Evolutionary conservation across 35 echinoderm and acorn worm genomes (phyloP).

Genomic region (Lytechinus pictus): DNA sequence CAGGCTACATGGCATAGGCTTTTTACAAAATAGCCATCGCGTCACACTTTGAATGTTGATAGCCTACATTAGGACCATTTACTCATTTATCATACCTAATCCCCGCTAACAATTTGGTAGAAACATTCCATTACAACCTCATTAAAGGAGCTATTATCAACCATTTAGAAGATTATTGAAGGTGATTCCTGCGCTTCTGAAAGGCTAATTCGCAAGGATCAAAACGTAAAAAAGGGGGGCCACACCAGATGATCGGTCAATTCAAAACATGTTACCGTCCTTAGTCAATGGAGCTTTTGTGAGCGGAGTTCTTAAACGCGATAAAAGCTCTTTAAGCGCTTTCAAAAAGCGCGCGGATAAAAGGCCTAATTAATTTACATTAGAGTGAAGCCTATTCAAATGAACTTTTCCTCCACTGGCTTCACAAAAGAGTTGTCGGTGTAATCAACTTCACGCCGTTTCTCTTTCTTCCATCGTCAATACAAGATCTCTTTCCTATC

Average conservation of each 20-base stretch:
- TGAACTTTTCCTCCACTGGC: neutral
- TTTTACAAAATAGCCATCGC: neutral
- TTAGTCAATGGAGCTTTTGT: neutral
- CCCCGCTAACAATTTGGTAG: neutral
- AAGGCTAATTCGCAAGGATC: neutral
- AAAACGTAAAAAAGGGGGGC: neutral
- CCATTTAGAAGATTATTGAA: slow-evolving; percentile 34
- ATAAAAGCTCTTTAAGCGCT: neutral
- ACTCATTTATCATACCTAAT: neutral
- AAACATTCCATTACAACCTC: slow-evolving; percentile 32
- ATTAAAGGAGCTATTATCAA: slow-evolving; percentile 41
- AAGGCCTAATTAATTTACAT: slow-evolving; percentile 52
- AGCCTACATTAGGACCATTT: neutral
- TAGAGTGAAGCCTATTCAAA: neutral
- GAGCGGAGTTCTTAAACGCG: neutral
- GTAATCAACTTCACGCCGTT: slow-evolving; percentile 21
- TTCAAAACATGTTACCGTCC: slow-evolving; percentile 17
- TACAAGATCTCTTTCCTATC: slow-evolving; percentile 3
- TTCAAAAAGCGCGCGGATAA: slow-evolving; percentile 29
- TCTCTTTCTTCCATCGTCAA: slow-evolving; percentile 9
- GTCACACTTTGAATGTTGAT: neutral
- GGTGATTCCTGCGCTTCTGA: neutral
- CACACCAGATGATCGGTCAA: neutral
- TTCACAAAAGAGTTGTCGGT: neutral
- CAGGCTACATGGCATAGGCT: no score